Base-by-base conservation (phyloP, 2,888 invertebrate species). In the Dascillus cervinus region DNA sequence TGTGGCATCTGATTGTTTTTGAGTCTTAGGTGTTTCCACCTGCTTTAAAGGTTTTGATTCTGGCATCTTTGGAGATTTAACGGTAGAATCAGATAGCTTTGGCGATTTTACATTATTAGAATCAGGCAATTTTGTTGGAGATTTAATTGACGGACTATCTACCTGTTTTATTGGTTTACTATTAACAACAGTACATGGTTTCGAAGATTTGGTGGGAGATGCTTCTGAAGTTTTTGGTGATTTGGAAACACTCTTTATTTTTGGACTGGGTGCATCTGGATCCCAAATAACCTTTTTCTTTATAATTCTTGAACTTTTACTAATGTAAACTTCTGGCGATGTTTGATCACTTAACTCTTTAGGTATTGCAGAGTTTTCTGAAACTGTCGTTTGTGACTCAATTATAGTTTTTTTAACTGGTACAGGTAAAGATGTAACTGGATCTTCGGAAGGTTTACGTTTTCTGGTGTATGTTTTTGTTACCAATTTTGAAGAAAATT, bases 201-300 rank as follows among this genome's bases (percentile, higher is more conserved):
- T n/a, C n/a, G n/a, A n/a, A n/a, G n/a, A n/a, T n/a, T n/a, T n/a
- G n/a, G n/a, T n/a, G n/a, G n/a, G 4, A 17, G 17, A 8, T 17
- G 5, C 17, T 6, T 17, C 17, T 8, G 15, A 14, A 3, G 19
- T 11, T 28, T 34, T 38, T 2, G 22, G 11, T 1, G 22, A 15
- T 13, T 34, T 34, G 8, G 22, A 4, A 2, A 29, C 11, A 2
- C 17, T 11, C 27, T 29, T 39, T 3, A 24, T 13, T 9, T 13
- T 19, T 10, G 37, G 34, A 20, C 30, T 41, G 26, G 36, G 70
- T 52, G 75, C 76, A 46, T 75, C 77, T 3, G 82, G 82, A 60
- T 82, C 82, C 75, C 79, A 82, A 43, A 81, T 81, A 3, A 81
- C 74, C 63, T 82, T 82, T 41, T 75, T 77, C 53, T 81, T 82